Percentiles rank a stretch among this genome's conserved stretches.
phyloP scores from a whole-genome alignment of 2,888 invertebrate genomes.

The Folsomia candida region DNA sequence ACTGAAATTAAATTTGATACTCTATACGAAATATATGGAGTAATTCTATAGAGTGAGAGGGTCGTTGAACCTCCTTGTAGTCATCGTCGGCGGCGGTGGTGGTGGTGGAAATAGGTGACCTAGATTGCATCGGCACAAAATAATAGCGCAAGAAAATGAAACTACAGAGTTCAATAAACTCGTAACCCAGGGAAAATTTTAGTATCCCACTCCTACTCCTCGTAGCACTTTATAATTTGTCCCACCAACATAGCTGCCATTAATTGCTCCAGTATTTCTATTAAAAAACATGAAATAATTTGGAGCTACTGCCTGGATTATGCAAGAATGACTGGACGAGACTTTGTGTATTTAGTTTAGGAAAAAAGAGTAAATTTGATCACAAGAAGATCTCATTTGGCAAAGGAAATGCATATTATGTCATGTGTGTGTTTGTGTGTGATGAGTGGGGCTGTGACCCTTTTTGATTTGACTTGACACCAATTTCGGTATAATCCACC shows the following conservation, averaged over 20 bases:
- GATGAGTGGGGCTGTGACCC: not conserved
- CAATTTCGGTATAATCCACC: not conserved
- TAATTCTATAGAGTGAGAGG: not conserved
- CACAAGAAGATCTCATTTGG: no score
- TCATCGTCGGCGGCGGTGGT: not conserved
- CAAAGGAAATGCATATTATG: not conserved
- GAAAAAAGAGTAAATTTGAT: no score
- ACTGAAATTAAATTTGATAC: no score
- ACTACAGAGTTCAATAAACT: conserved; percentile 1
- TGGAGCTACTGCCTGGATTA: no score
- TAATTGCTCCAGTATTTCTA: no score
- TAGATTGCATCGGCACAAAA: conserved; percentile 18
- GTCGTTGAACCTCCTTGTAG: conserved; percentile 11
- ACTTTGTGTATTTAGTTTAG: no score
- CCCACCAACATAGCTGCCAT: no score
- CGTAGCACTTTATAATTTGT: no score
- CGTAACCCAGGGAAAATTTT: conserved; percentile 12
- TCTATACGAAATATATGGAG: no score
- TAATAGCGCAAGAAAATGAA: conserved; percentile 15
- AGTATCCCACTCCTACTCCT: conserved; percentile 24
- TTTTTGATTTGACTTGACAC: not conserved
- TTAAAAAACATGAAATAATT: no score
- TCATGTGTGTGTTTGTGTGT: not conserved
- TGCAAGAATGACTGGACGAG: no score
- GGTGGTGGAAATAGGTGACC: conserved; percentile 19